Evolutionary conservation across 1,140 invertebrate species (phyloP).

Genomic region (Zeugodacus cucurbitae): DNA sequence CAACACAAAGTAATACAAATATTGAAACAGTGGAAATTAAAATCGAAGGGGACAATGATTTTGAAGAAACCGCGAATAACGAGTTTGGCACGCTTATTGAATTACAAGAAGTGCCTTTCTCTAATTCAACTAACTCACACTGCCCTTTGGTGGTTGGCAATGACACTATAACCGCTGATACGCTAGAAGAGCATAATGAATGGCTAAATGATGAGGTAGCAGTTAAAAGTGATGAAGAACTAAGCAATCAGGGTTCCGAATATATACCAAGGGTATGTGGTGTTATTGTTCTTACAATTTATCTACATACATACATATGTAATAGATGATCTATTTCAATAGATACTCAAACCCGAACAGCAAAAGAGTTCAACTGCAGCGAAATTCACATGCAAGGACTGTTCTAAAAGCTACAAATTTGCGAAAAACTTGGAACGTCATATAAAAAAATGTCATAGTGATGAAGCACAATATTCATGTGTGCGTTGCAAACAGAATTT

Average conservation of each 20-base stretch:
- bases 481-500: not conserved
- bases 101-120: not conserved
- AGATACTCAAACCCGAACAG: not conserved
- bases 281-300: not conserved
- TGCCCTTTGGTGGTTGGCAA: not conserved
- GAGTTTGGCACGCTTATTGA: not conserved
- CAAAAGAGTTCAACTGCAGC: not conserved
- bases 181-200: not conserved
- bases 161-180: not conserved
- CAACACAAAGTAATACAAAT: not conserved
- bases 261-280: not conserved
- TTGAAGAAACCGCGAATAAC: not conserved
- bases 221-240: not conserved
- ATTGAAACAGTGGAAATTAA: not conserved
- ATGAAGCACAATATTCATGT: not conserved
- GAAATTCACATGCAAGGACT: conserved; percentile 32
- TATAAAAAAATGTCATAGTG: conserved; percentile 25
- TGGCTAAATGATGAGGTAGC: not conserved
- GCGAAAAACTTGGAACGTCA: conserved; percentile 1
- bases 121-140: not conserved
- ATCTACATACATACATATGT: not conserved
- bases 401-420: conserved; percentile 30
- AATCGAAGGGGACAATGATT: conserved; percentile 40
- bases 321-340: not conserved
- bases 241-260: not conserved